Base-by-base conservation (phyloP, 2,113 vertebrate species). In the Steatornis caripensis region DNA sequence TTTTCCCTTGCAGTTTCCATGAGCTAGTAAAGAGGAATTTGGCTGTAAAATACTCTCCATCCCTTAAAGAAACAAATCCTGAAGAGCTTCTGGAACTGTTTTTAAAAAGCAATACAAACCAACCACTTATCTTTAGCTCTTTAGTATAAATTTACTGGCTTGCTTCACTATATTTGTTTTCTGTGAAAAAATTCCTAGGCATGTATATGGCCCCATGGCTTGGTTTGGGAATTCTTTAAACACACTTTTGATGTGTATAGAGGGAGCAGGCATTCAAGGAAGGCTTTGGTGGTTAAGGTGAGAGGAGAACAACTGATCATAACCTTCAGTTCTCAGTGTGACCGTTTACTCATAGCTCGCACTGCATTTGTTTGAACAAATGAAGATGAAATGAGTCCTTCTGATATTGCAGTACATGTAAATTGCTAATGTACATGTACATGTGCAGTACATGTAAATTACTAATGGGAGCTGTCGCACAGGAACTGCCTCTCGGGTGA, bases 301-400 rank as follows among this genome's bases (percentile, higher is more conserved):
- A 88, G 23, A 72, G 21, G 39, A 90, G 39, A 75, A 15, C 21
- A 94, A 69, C n/a, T 58, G 76, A 71, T 82, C 24, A 45, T 64
- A 90, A 64, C n/a, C 49, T 84, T 83, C 83, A 84, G 19, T 12
- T 70, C 30, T 83, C 51, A 74, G 17, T 68, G 24, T 84, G 29
- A 58, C 54, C 37, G 32, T 72, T 69, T 79, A 32, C 39, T 69
- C 0, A 0, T 24, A 66, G 43, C 37, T 55, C 79, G 34, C 51
- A 78, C 46, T 81, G 43, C 39, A 54, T 95, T 93, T 92, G 53
- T 90, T 95, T 88, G 92, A 92, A 69, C 32, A 91, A 88, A 80
- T 86, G 82, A 94, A 84, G 53, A 68, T n/a, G 27, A 86, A 94
- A 92, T 3, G 3, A 54, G 12, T 61, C 36, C 89, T 36, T 62